Conservation (phyloP, 2,888 invertebrate species). For the Pandemis corylana region DNA sequence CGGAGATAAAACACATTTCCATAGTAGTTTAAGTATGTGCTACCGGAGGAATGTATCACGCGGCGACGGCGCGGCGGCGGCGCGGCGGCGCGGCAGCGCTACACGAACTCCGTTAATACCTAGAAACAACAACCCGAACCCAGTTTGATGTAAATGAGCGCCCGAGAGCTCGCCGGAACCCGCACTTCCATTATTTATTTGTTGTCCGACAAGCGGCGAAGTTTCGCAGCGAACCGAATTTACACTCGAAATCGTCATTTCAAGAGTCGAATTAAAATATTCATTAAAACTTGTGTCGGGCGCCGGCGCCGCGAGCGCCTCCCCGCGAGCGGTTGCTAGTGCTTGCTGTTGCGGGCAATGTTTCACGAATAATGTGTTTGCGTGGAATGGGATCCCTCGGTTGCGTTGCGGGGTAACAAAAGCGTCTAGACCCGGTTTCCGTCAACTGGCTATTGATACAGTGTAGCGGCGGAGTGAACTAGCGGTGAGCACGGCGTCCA, state of each 20-base stretch:
- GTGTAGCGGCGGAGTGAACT: background rate
- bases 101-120: conserved; percentile 5
- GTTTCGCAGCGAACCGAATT: conserved; percentile 23
- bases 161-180: conserved; percentile 20
- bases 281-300: conserved; percentile 37
- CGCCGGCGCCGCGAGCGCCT: background rate
- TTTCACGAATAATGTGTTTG: no score
- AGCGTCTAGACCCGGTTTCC: no score
- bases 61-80: no score
- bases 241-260: conserved; percentile 33
- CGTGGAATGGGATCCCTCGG: no score
- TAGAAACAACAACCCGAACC: conserved; percentile 6
- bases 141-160: conserved; percentile 22
- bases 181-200: conserved; percentile 24
- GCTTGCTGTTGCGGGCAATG: no score
- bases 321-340: no score
- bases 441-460: no score
- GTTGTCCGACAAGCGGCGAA: conserved; percentile 12
- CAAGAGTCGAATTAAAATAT: conserved; percentile 41
- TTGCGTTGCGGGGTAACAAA: no score
- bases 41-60: background rate
- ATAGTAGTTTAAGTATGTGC: background rate
- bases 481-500: background rate
- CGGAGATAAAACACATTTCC: background rate
- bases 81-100: no score